Percentiles rank a stretch among this genome's conserved stretches.
phyloP scores from a whole-genome alignment of 2,888 invertebrate genomes.

The Nesidiocoris tenuis region DNA sequence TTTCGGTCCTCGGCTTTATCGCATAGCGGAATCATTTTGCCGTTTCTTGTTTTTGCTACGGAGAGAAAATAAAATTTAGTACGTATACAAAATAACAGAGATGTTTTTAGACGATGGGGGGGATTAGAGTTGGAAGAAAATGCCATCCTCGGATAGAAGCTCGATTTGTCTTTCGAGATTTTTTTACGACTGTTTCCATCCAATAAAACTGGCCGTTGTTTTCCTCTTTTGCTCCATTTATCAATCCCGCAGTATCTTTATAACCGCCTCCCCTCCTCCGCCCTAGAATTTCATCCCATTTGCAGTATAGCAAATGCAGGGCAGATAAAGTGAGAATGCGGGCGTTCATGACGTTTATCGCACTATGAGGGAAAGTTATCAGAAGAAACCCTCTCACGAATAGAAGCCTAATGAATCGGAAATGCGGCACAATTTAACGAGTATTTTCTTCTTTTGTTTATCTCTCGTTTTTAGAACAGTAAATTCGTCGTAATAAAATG shows the following conservation, averaged over 20 bases:
- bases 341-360: conserved; percentile 34
- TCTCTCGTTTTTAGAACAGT: background rate
- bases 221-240: conserved; percentile 36
- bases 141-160: background rate
- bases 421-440: background rate
- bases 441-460: background rate
- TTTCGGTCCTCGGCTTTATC: too few relatives aligned
- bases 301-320: conserved; percentile 18
- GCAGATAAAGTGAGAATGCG: conserved; percentile 7
- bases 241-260: conserved; percentile 36
- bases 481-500: too few relatives aligned
- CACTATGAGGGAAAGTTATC: conserved; percentile 15
- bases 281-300: conserved; percentile 20
- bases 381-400: background rate
- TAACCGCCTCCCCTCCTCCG: conserved; percentile 27
- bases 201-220: conserved; percentile 31
- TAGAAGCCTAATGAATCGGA: background rate
- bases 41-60: too few relatives aligned
- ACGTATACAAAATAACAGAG: too few relatives aligned
- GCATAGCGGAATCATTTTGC: too few relatives aligned
- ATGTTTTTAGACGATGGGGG: background rate
- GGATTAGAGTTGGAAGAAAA: background rate
- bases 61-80: too few relatives aligned
- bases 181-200: conserved; percentile 26
- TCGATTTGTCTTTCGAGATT: conserved; percentile 2